Percentiles rank a stretch among this genome's conserved stretches.
phyloP scores from a whole-genome alignment of 2,113 vertebrate species.

The Menura novaehollandiae region DNA sequence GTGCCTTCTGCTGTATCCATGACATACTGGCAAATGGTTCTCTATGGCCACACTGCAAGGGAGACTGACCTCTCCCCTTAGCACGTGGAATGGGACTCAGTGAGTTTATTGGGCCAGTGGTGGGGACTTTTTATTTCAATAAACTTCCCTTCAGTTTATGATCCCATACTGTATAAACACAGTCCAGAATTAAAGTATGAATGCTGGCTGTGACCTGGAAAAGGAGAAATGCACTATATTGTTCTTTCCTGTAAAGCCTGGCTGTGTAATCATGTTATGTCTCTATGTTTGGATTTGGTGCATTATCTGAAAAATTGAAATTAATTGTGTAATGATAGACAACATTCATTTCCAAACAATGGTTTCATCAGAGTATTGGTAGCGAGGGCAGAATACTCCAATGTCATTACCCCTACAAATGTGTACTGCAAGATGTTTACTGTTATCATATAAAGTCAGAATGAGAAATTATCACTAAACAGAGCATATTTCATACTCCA shows the following conservation, averaged over 20 bases:
- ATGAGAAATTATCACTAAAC: not conserved
- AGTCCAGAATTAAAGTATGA: not conserved
- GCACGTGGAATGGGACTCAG: not conserved
- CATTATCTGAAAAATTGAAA: not conserved
- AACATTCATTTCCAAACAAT: not conserved
- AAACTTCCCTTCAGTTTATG: not conserved
- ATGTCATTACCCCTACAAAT: not conserved
- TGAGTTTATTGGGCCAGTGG: not conserved
- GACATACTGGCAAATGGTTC: not conserved
- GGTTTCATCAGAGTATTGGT: not conserved
- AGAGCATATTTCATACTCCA: not conserved
- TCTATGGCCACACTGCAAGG: not conserved
- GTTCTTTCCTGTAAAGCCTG: not conserved
- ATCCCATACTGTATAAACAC: not conserved
- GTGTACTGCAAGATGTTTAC: conserved; percentile 17
- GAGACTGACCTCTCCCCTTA: not conserved
- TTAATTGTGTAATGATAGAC: not conserved
- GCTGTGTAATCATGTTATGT: not conserved
- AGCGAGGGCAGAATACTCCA: not conserved
- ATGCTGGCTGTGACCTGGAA: not conserved
- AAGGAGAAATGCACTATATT: not conserved
- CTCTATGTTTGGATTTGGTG: not conserved
- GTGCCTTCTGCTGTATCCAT: not conserved
- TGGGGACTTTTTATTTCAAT: not conserved
- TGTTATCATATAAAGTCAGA: not conserved